Percentiles rank a stretch among this genome's conserved stretches.
Conservation (phyloP, 2,113 vertebrate genomes). For the Mixornis gularis region DNA sequence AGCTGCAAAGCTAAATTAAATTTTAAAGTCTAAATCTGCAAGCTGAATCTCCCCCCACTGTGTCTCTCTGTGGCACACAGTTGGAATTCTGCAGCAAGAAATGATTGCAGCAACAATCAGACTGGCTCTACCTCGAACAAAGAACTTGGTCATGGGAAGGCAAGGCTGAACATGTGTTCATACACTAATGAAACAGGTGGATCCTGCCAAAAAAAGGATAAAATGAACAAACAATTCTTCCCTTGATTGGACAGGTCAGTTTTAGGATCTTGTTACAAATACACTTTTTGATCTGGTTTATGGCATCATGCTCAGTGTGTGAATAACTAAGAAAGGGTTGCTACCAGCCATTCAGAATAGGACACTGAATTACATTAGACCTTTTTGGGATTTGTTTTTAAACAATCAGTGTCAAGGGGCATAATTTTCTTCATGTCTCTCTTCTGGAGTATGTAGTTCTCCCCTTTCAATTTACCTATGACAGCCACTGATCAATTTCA, state of each 20-base stretch:
- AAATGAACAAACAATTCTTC: not conserved
- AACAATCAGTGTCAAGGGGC: not conserved
- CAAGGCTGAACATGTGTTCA: not conserved
- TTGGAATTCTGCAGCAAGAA: not conserved
- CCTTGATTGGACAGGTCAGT: not conserved
- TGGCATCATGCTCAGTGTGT: not conserved
- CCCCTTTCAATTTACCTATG: not conserved
- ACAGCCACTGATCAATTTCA: not conserved
- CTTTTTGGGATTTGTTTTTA: not conserved
- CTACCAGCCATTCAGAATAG: not conserved
- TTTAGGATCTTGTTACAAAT: slow-evolving; percentile 21
- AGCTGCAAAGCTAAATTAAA: not conserved
- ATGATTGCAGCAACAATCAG: not conserved
- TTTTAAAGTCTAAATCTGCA: not conserved
- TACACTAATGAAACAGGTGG: not conserved
- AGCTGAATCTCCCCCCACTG: not conserved
- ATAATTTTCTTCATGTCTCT: not conserved
- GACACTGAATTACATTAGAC: not conserved
- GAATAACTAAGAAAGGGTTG: not conserved
- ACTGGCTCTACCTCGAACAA: not conserved
- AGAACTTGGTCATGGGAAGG: not conserved
- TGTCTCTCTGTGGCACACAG: not conserved
- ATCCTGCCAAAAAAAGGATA: not conserved
- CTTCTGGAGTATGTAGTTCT: not conserved
- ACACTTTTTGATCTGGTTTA: not conserved